Evolutionary conservation across 2,797 vertebrate genomes (phyloP).

Genomic region (Triplophysa bombifrons): DNA sequence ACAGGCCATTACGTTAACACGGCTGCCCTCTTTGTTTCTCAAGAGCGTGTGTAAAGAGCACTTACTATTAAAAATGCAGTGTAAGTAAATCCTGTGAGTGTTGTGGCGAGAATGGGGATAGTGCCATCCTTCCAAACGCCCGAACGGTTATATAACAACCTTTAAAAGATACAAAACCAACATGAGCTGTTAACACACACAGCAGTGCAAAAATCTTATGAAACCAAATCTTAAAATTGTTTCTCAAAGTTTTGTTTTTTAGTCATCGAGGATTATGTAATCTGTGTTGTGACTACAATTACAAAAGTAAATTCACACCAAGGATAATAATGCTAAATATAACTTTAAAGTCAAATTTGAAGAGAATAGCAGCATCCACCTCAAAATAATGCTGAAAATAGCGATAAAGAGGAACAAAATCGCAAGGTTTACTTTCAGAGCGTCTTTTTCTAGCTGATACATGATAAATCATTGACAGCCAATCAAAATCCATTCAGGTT

Average conservation of each 20-base stretch:
- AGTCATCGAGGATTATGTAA: too few relatives aligned
- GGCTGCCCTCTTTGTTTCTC: background rate
- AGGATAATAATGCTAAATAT: too few relatives aligned
- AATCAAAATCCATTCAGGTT: too few relatives aligned
- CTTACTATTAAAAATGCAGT: conserved; percentile 86
- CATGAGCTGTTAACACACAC: background rate
- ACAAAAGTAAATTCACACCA: too few relatives aligned
- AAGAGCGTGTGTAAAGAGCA: background rate
- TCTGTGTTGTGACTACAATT: too few relatives aligned
- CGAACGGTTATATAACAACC: conserved; percentile 92
- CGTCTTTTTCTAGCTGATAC: too few relatives aligned
- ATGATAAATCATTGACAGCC: too few relatives aligned
- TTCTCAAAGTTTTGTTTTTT: too few relatives aligned
- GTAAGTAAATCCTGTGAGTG: conserved; percentile 88
- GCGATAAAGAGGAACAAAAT: too few relatives aligned
- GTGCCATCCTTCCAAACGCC: conserved; percentile 95
- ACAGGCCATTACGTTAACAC: background rate
- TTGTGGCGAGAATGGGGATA: conserved; percentile 85
- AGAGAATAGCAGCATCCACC: background rate
- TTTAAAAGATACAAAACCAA: conserved; percentile 61
- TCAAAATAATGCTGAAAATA: background rate
- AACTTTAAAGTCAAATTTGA: too few relatives aligned
- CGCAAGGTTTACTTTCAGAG: background rate
- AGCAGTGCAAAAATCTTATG: background rate
- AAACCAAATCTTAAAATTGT: too few relatives aligned